Evolutionary conservation across 2,113 vertebrate species (phyloP).

Genomic region (Poicephalus meyeri): DNA sequence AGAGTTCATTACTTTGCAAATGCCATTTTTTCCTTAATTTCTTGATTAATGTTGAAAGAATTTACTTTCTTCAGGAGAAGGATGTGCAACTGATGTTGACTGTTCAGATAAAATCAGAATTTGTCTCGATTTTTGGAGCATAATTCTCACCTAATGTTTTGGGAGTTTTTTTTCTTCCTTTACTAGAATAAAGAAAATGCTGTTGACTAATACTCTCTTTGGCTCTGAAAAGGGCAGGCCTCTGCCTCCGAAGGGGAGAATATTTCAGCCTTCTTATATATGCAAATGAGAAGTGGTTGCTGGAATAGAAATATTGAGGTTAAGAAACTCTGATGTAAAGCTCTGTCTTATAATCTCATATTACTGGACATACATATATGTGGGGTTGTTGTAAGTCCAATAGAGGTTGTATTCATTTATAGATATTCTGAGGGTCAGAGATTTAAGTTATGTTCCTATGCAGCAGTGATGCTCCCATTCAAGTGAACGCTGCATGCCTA

Average conservation of each 20-base stretch:
- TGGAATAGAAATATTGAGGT: background rate
- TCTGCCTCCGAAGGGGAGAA: background rate
- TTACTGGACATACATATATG: background rate
- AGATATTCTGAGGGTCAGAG: background rate
- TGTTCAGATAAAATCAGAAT: background rate
- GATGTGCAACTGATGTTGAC: background rate
- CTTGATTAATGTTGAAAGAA: background rate
- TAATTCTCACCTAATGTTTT: background rate
- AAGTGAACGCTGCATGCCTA: background rate
- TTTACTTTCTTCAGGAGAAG: background rate
- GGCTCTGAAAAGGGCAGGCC: background rate
- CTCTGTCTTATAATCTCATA: background rate
- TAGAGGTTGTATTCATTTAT: background rate
- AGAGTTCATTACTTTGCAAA: background rate
- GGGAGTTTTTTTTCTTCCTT: rapidly evolving
- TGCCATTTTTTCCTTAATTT: background rate
- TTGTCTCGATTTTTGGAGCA: background rate
- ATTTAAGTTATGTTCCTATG: background rate
- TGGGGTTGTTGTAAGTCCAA: background rate
- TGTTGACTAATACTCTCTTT: background rate
- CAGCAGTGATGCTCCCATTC: background rate
- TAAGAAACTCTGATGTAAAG: background rate
- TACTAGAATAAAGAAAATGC: background rate
- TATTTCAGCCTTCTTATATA: background rate
- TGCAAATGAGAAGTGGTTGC: background rate